Evolutionary conservation across 2,888 invertebrate species (phyloP), one percentile per base, ranked within the genome.

Genomic region (Ectemnius continuus): DNA sequence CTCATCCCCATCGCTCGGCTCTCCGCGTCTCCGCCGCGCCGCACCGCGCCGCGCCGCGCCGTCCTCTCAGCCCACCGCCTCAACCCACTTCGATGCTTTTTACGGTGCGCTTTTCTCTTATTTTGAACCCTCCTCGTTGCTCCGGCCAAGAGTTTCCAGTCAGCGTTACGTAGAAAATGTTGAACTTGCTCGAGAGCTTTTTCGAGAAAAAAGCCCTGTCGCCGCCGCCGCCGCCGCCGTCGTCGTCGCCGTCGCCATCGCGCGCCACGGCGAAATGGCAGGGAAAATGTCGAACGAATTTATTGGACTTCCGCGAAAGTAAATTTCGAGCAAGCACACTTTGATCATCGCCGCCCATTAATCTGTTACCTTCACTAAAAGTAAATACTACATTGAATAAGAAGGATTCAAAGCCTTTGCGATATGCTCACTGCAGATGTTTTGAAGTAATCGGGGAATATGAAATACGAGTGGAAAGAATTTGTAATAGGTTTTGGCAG

Each of bases 1-100:
- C 72, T 75, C 75, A 81, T 75, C 81, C 79, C 78, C 80, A 77
- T 79, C 75, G 75, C 75, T 69, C 79, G 77, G 83, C 16, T 16
- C 52, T 14, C 52, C 52, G 16, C 52, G 52, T 4, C 52, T 13
- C 16, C 36, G 13, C 16, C n/a, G n/a, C n/a, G n/a, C n/a, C n/a
- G n/a, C n/a, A n/a, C n/a, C n/a, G n/a, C n/a, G n/a, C n/a, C n/a
- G n/a, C n/a, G n/a, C n/a, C n/a, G n/a, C n/a, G n/a, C n/a, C 60
- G 36, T 16, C 60, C 36, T 36, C 26, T 28, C 60, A 26, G 16
- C 62, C 48, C 79, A 76, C 78, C 78, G 77, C 80, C 79, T 82
- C 81, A 80, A 85, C 83, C 83, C 83, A 85, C 85, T 85, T 84
- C 81, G 84, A 86, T 82, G 85, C 86, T 87, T 85, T 87, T 82